phyloP scores from a whole-genome alignment of 2,888 invertebrate species.

The Aphrophora alni region DNA sequence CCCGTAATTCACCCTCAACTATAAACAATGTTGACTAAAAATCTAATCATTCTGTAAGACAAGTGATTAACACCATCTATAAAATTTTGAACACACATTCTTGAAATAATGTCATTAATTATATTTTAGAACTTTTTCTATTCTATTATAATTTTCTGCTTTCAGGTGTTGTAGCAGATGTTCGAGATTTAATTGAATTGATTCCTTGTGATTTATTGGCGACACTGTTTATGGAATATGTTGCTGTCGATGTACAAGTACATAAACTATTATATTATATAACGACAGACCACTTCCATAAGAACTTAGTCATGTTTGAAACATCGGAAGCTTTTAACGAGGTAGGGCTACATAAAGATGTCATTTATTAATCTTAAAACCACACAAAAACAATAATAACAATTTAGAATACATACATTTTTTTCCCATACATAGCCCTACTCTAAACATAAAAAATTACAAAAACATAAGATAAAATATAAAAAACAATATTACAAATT shows the following conservation, averaged over 20 bases:
- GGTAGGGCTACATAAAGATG: slow-evolving; percentile 31
- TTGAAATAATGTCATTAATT: too few relatives aligned
- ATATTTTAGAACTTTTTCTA: too few relatives aligned
- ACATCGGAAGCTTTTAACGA: slow-evolving; percentile 40
- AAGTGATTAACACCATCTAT: too few relatives aligned
- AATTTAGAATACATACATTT: too few relatives aligned
- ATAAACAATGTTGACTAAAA: too few relatives aligned
- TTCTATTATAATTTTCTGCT: too few relatives aligned
- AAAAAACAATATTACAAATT: not conserved
- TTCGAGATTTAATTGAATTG: slow-evolving; percentile 45
- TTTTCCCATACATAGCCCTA: not conserved
- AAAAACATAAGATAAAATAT: not conserved
- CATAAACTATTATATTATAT: slow-evolving; percentile 44
- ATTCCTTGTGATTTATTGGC: slow-evolving; percentile 45
- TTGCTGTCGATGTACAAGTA: slow-evolving; percentile 43
- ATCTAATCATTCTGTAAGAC: too few relatives aligned
- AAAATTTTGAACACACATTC: too few relatives aligned
- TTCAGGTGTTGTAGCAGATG: slow-evolving; percentile 41
- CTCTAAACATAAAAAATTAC: not conserved
- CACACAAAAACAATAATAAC: too few relatives aligned
- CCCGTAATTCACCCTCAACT: too few relatives aligned
- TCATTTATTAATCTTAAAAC: too few relatives aligned
- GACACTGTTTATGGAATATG: slow-evolving; percentile 45
- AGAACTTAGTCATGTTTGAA: slow-evolving; percentile 42
- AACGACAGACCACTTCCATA: slow-evolving; percentile 41